phyloP scores from a whole-genome alignment of 2,113 vertebrate genomes.

The Tragulus kanchil region DNA sequence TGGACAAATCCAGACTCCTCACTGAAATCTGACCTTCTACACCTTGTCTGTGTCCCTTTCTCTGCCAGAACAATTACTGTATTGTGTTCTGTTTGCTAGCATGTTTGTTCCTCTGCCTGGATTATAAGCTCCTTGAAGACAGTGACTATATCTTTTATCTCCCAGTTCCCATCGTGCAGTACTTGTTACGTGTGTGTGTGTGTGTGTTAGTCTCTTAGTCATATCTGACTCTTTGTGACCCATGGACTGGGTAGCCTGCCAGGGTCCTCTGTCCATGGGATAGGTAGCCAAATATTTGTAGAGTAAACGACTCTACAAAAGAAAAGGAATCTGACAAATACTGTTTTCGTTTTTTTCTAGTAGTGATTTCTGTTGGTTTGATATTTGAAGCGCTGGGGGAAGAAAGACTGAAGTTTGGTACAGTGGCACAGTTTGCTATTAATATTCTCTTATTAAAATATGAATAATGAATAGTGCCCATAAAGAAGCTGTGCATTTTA shows the following conservation, averaged over 20 bases:
- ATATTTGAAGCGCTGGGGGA: background rate
- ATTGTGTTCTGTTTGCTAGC: background rate
- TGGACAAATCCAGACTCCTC: background rate
- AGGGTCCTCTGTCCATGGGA: too few relatives aligned
- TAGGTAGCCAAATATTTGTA: background rate
- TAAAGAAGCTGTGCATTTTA: conserved; percentile 11
- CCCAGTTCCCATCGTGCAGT: background rate
- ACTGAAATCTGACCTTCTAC: background rate
- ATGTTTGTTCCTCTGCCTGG: conserved; percentile 18
- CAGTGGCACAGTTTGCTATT: background rate
- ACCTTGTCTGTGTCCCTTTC: background rate
- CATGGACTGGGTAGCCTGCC: too few relatives aligned
- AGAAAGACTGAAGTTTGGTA: conserved; percentile 21
- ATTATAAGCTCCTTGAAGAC: background rate
- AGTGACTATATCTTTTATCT: background rate
- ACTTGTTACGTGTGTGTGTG: background rate
- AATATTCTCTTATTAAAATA: background rate
- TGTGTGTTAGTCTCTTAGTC: too few relatives aligned
- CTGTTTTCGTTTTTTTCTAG: background rate
- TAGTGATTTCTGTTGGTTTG: conserved; percentile 12
- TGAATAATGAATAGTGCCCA: background rate
- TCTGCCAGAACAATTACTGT: background rate
- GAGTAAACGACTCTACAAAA: conserved; percentile 24
- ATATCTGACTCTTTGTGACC: too few relatives aligned
- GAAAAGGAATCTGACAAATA: conserved; percentile 25